Conservation (phyloP, 2,113 vertebrate species). For the Garra rufa region DNA sequence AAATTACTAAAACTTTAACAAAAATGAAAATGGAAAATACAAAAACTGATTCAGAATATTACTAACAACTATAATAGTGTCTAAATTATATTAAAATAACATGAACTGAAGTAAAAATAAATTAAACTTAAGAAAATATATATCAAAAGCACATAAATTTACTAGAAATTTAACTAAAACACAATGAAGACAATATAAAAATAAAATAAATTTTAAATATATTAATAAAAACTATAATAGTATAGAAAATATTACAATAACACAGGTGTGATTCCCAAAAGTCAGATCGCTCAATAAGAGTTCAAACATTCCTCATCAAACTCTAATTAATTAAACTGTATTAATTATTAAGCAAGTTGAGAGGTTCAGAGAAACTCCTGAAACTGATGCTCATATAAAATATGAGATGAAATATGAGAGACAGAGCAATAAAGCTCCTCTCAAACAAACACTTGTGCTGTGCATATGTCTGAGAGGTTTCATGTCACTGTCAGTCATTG, state of each 20-base stretch:
- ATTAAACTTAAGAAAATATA: no score
- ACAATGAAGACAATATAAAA: not conserved
- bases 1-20: no score
- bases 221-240: not conserved
- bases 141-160: no score
- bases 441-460: not conserved
- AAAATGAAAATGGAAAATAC: no score
- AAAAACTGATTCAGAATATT: no score
- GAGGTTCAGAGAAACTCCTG: not conserved
- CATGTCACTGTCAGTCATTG: not conserved
- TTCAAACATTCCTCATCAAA: not conserved
- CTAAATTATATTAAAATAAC: no score
- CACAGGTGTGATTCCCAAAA: not conserved
- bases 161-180: not conserved
- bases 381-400: not conserved
- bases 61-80: no score
- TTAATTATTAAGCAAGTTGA: not conserved
- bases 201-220: not conserved
- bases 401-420: not conserved
- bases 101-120: no score
- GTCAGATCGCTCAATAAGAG: not conserved
- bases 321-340: not conserved
- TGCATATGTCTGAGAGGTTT: not conserved
- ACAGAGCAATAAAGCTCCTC: not conserved
- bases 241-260: not conserved